Base-by-base conservation (phyloP, 1,140 invertebrate species). In the Meloidogyne chitwoodi region DNA sequence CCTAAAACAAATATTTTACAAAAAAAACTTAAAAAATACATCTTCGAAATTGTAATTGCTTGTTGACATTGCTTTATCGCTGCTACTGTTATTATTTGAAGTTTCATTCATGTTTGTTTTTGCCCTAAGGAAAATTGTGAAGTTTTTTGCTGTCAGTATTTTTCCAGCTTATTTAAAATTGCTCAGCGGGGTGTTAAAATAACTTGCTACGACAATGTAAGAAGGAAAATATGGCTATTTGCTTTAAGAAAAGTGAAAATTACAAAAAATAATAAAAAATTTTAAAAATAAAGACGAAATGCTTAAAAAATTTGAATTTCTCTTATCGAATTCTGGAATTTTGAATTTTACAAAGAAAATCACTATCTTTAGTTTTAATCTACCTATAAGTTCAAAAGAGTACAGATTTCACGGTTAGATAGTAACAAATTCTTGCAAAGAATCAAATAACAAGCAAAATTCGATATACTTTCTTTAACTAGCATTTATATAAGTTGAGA, bases 1-100 rank as follows among this genome's bases (percentile, higher is more conserved):
- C 94, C 95, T 98, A 91, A 48, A 92, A 91, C 29, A 38, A 22
- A 38, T 12, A 38, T 19, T 26, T 75, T 77, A 14, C 0, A 27
- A 80, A 80, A 4, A 41, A 24, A 61, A 31, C 0, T 63, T 29
- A 26, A 22, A 44, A 38, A 48, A 24, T 12, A 73, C 71, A 12
- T 73, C 56, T 16, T 61, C 71, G 5, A 64, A 63, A 24, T 27
- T 73, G n/a, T 73, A 73, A 63, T 73, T 73, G 24, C 56, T 56
- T 34, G 56, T 73, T 61, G 22, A 34, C 56, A 63, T 56, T 22
- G 24, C 64, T 61, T 64, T 34, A 31, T 38, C 38, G 48, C 70
- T 62, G 22, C 11, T 71, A 44, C n/a, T 61, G 44, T 26, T 63
- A 24, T 3, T 71, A 64, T 61, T 38, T 27, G 41, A 19, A 61